Evolutionary conservation across 1,140 invertebrate genomes (phyloP), one percentile per base, ranked within the genome.

Genomic region (Ostrea edulis): DNA sequence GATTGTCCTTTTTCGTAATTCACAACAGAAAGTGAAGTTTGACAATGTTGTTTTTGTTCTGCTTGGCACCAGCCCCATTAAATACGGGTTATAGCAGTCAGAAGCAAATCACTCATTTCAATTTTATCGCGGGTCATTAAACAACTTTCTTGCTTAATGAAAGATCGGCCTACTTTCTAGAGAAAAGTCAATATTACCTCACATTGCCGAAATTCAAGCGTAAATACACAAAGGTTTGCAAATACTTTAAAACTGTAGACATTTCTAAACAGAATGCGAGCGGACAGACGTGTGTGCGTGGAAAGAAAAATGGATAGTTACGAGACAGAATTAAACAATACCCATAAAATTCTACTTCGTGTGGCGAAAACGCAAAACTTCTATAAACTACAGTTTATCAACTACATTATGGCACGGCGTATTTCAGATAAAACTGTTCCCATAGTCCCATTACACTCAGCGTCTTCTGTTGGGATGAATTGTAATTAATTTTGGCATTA

Each of bases 141-240:
- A 77, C 14, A 71, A 22, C 25, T 29, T 77, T 77, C 68, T 25
- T 77, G 68, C 9, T 77, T 44, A 25, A 77, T 35, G 25, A 35
- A 14, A 35, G 14, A 25, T 77, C 11, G 29, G 4, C 25, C 29
- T 4, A 11, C 25, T 77, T 77, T 77, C 25, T 14, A 29, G 11
- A 77, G 68, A 77, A 29, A 77, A 35, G 68, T 77, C 68, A 77
- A 77, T 77, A 77, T 77, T 77, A 35, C 25, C 68, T 29, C 25
- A 29, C 68, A 77, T 77, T 14, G 68, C 25, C 11, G 25, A 35
- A 77, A 35, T 71, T 77, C 35, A 35, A 77, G 25, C 14, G 68
- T 35, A 77, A 77, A 77, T 25, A 77, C 25, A 77, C 25, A 77
- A 25, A 77, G 14, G 25, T 17, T 62, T 62, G 55, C n/a, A 20